Percentiles rank a stretch among this genome's conserved stretches.
Evolutionary conservation across 1,140 invertebrate species (phyloP).

Genomic region (Macrosteles quadrilineatus): DNA sequence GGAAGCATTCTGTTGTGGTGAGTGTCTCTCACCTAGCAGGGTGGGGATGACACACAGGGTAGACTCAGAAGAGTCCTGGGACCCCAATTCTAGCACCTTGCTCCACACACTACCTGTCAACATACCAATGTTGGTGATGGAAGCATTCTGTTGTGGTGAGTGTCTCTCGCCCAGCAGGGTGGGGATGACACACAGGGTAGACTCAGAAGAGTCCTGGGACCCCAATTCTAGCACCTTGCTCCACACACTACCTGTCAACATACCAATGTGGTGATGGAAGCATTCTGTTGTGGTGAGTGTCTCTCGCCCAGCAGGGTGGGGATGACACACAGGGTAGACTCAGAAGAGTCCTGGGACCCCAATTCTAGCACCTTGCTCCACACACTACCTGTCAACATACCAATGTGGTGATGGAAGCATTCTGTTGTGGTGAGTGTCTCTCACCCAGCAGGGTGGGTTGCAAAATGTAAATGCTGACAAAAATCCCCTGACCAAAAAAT

Average conservation of each 20-base stretch:
- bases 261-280: too few species aligned
- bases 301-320: constrained; percentile 81
- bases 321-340: constrained; percentile 60
- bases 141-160: constrained; percentile 63
- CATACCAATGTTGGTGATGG: too few species aligned
- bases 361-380: constrained; percentile 73
- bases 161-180: constrained; percentile 80
- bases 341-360: constrained; percentile 54
- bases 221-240: constrained; percentile 64
- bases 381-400: constrained; percentile 61
- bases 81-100: constrained; percentile 61
- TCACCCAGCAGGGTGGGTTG: constrained; percentile 81
- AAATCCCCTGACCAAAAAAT: too few species aligned
- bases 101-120: constrained; percentile 74
- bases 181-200: constrained; percentile 64
- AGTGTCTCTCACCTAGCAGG: constrained; percentile 77
- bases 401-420: too few species aligned
- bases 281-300: constrained; percentile 67
- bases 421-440: constrained; percentile 70
- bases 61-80: constrained; percentile 56
- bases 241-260: constrained; percentile 73
- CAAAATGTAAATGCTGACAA: too few species aligned
- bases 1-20: too few species aligned
- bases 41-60: constrained; percentile 67
- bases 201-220: constrained; percentile 56